These are phyloP conservation scores for Harmothoe impar DNA, from an alignment of 2,888 invertebrate species.

Conservation along the genomic window DNA sequence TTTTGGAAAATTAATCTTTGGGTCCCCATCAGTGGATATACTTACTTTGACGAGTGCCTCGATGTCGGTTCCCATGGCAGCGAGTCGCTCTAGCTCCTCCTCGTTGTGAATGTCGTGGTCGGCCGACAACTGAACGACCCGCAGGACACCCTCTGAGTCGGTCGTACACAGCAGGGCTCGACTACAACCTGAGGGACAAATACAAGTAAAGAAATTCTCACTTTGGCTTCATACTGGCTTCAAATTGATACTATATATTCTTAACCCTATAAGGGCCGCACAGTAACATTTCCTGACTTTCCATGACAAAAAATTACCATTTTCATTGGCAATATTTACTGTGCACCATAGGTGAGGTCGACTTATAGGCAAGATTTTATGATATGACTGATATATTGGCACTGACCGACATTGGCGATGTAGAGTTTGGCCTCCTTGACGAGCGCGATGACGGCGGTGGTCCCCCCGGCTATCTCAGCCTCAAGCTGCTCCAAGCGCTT, in stretches of 20 bases:
- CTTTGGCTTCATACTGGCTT: too few species aligned
- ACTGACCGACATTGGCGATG: conserved; percentile 92
- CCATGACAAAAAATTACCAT: too few species aligned
- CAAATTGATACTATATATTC: too few species aligned
- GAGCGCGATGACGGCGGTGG: conserved; percentile 92
- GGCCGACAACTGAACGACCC: conserved; percentile 91
- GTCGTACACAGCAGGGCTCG: conserved; percentile 91
- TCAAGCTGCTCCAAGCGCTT: conserved; percentile 90
- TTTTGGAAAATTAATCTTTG: too few species aligned
- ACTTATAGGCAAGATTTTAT: too few species aligned
- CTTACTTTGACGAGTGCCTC: conserved; percentile 88
- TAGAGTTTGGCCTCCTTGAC: conserved; percentile 91
- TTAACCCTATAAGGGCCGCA: too few species aligned
- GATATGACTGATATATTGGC: neutral
- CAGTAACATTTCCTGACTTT: too few species aligned
- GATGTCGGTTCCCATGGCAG: conserved; percentile 90
- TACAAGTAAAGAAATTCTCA: neutral
- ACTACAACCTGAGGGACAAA: conserved; percentile 85
- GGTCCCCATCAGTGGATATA: too few species aligned
- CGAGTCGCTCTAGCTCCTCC: conserved; percentile 91
- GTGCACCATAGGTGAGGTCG: too few species aligned
- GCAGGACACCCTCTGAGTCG: conserved; percentile 89
- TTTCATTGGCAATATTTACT: too few species aligned
- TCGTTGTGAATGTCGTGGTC: conserved; percentile 94
- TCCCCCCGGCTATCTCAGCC: conserved; percentile 91